A percentile compares a stretch with the other conserved stretches of the same genome.
These are phyloP conservation scores for Tenodera sinensis DNA, from an alignment of 2,888 invertebrate species.

Conservation along the genomic window DNA sequence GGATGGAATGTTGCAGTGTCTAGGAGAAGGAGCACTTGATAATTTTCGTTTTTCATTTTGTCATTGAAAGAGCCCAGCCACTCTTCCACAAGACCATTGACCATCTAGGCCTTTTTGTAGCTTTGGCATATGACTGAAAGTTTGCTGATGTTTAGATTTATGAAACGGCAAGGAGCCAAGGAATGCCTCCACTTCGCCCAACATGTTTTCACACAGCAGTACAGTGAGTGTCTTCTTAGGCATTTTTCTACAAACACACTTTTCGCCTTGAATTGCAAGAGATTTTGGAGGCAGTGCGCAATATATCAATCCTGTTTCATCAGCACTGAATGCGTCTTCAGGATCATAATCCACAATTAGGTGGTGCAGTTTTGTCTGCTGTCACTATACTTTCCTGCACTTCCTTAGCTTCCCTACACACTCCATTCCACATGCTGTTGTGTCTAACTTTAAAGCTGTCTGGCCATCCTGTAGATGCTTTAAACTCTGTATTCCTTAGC, in stretches of 20 bases:
- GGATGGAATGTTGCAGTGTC: neutral
- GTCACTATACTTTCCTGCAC: neutral
- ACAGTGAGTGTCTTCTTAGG: slow-evolving; percentile 15
- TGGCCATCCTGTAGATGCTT: too few relatives aligned
- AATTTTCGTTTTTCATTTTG: slow-evolving; percentile 8
- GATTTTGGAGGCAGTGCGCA: neutral
- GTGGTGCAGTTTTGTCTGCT: neutral
- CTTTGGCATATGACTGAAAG: neutral
- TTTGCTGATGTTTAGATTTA: neutral
- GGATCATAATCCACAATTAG: neutral
- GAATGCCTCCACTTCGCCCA: neutral
- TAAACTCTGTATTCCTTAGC: too few relatives aligned
- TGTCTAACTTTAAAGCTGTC: too few relatives aligned
- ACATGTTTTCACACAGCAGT: neutral
- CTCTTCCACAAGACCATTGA: neutral
- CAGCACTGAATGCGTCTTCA: neutral
- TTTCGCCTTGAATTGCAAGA: neutral
- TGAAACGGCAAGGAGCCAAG: neutral
- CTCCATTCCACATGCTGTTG: slow-evolving; percentile 1
- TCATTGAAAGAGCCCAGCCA: neutral
- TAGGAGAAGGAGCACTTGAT: slow-evolving; percentile 4
- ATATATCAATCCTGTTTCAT: neutral
- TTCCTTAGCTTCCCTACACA: neutral
- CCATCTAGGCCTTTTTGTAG: slow-evolving; percentile 12
- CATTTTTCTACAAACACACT: neutral